Percentiles rank a stretch among this genome's conserved stretches.
phyloP scores from a whole-genome alignment of 2,888 invertebrate genomes.

The Hyalella azteca region DNA sequence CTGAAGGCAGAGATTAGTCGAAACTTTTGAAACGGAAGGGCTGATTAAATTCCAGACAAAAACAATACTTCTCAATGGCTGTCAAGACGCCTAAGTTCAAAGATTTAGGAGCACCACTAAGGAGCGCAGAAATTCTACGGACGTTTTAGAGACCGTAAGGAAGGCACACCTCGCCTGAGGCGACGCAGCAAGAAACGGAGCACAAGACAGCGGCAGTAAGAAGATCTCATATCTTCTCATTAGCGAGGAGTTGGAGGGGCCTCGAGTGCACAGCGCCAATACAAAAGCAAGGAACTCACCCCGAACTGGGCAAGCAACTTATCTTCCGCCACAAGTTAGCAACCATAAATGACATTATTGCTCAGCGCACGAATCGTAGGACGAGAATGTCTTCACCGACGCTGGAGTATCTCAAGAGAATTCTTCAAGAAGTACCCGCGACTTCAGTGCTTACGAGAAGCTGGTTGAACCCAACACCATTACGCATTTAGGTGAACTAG shows the following conservation, averaged over 20 bases:
- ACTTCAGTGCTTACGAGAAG: too few relatives aligned
- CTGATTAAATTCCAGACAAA: neutral
- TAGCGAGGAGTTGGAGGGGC: neutral
- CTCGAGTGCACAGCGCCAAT: constrained; percentile 27
- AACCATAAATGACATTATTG: constrained; percentile 2
- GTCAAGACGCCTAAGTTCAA: neutral
- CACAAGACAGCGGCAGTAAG: neutral
- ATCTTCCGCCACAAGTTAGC: constrained; percentile 15
- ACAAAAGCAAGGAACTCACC: constrained; percentile 13
- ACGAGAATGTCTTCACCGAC: neutral
- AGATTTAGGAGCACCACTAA: neutral
- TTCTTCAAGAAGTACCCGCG: too few relatives aligned
- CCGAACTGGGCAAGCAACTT: constrained; percentile 2
- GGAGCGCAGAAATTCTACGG: neutral
- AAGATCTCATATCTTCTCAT: constrained; percentile 22
- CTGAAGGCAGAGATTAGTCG: too few relatives aligned
- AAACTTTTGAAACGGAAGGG: too few relatives aligned
- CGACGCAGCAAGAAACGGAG: neutral
- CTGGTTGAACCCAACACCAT: too few relatives aligned
- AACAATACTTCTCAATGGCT: constrained; percentile 20
- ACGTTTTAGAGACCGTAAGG: neutral
- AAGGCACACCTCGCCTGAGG: neutral
- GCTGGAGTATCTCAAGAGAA: too few relatives aligned
- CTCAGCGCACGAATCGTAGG: neutral
- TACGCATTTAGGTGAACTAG: too few relatives aligned